These are phyloP conservation scores for Phymatocera aterrima DNA, from an alignment of 2,888 invertebrate genomes.

Conservation along the genomic window DNA sequence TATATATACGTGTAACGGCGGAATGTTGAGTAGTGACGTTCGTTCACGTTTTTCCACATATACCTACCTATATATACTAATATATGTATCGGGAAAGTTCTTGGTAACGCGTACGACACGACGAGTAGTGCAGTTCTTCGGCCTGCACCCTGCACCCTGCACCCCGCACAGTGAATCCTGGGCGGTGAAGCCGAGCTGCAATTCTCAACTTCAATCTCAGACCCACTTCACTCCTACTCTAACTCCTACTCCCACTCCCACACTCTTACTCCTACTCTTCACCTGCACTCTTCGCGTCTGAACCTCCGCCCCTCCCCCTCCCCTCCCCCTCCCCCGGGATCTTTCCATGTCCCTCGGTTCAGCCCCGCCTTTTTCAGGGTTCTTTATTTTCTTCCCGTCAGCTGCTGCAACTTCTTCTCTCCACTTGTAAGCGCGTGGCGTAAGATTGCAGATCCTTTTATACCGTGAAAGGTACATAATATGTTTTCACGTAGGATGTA, in stretches of 20 bases:
- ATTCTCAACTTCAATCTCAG: conserved; percentile 42
- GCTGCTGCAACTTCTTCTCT: conserved; percentile 46
- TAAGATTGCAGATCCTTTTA: conserved; percentile 34
- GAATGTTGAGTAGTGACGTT: conserved; percentile 65
- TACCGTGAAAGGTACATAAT: conserved; percentile 28
- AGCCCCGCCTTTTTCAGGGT: conserved; percentile 30
- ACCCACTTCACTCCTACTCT: conserved; percentile 28
- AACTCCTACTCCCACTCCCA: not conserved
- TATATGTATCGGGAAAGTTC: conserved; percentile 17
- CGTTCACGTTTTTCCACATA: conserved; percentile 8
- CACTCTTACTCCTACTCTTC: not conserved
- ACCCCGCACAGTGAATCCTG: not conserved
- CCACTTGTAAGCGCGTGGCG: not conserved
- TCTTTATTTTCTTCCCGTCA: conserved; percentile 39
- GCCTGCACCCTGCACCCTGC: conserved; percentile 11
- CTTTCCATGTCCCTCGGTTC: conserved; percentile 11
- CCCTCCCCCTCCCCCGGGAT: too few species aligned
- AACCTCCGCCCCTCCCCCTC: not conserved
- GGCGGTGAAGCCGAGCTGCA: conserved; percentile 6
- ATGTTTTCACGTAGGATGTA: conserved; percentile 3
- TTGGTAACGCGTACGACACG: conserved; percentile 25
- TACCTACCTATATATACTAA: not conserved
- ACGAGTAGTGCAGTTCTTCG: not conserved
- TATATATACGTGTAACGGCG: conserved; percentile 51
- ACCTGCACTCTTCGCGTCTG: conserved; percentile 21